Conservation (phyloP, 2,113 vertebrate species). For the Coreoperca whiteheadi region DNA sequence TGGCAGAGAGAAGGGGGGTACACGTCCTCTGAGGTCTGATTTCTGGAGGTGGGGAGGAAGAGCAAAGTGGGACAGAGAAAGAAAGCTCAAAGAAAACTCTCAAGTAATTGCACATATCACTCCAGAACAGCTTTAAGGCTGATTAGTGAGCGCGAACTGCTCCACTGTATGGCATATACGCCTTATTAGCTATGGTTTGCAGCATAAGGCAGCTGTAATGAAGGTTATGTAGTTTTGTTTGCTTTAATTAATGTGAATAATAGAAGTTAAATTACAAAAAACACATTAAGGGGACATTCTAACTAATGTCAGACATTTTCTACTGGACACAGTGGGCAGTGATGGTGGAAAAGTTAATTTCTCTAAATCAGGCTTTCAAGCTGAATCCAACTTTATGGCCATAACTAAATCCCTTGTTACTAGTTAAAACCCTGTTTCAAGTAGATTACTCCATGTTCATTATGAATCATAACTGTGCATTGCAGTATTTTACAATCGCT, state of each 20-base stretch:
- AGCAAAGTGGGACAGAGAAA: constrained; percentile 64
- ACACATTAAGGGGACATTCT: neutral
- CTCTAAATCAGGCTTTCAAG: constrained; percentile 33
- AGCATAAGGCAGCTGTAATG: neutral
- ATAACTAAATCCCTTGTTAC: constrained; percentile 51
- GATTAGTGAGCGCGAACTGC: neutral
- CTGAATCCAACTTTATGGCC: constrained; percentile 34
- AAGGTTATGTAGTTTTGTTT: neutral
- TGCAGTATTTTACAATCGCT: constrained; percentile 11
- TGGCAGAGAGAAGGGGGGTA: neutral
- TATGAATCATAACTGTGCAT: constrained; percentile 16
- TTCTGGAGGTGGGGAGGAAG: constrained; percentile 54
- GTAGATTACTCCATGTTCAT: constrained; percentile 29
- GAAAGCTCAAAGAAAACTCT: constrained; percentile 41
- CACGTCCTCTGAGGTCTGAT: constrained; percentile 43
- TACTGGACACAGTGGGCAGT: neutral
- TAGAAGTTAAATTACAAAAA: neutral
- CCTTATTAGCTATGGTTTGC: neutral
- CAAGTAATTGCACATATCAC: constrained; percentile 7
- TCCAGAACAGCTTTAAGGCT: constrained; percentile 42
- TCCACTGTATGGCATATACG: neutral
- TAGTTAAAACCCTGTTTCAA: constrained; percentile 39
- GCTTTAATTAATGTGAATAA: neutral
- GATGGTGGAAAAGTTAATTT: constrained; percentile 42
- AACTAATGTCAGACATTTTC: neutral